phyloP scores from a whole-genome alignment of 2,113 vertebrate genomes.

The Spermophilus dauricus region DNA sequence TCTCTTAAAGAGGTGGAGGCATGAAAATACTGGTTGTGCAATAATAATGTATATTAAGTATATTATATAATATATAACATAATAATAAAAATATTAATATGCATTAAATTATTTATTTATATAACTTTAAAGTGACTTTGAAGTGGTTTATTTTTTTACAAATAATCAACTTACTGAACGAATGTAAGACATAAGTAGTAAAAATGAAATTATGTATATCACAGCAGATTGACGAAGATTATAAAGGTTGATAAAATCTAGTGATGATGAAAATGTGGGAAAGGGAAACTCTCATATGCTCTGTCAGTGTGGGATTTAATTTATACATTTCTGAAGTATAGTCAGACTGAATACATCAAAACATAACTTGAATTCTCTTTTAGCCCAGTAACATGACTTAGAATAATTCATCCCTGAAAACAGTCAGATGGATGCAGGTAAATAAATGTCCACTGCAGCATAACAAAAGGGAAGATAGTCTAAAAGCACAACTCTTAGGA shows the following conservation, averaged over 20 bases:
- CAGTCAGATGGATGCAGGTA: neutral
- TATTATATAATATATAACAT: neutral
- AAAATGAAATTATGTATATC: neutral
- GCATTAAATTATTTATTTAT: neutral
- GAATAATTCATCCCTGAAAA: neutral
- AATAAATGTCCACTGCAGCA: neutral
- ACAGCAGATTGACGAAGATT: neutral
- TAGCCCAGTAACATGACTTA: neutral
- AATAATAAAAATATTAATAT: too few relatives aligned
- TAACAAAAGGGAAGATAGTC: neutral
- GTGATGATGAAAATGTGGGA: neutral
- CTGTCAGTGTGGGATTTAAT: neutral
- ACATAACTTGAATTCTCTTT: slow-evolving; percentile 25
- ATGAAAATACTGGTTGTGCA: neutral
- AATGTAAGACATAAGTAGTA: neutral
- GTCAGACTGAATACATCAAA: neutral
- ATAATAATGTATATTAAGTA: neutral
- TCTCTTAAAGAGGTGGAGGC: neutral
- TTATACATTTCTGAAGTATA: slow-evolving; percentile 27
- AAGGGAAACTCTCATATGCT: neutral
- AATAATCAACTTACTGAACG: slow-evolving; percentile 18
- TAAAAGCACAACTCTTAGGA: neutral
- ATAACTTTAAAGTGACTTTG: slow-evolving; percentile 27
- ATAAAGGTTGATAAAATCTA: neutral
- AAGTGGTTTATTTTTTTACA: neutral